Percentiles rank a stretch among this genome's conserved stretches.
Evolutionary conservation across 2,113 vertebrate genomes (phyloP).

Genomic region (Petrocephalus zakoni): DNA sequence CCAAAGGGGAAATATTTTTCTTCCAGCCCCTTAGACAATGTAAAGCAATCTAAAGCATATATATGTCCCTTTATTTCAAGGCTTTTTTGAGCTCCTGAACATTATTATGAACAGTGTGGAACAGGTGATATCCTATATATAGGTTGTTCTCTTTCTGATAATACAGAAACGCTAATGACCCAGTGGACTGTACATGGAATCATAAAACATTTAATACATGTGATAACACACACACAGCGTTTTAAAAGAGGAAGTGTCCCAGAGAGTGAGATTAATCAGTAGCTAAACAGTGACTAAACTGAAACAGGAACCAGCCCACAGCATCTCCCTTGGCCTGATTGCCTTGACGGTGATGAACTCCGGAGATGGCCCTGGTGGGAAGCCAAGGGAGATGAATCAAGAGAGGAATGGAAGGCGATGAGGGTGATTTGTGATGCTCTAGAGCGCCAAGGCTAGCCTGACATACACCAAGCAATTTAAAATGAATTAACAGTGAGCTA

Average conservation of each 20-base stretch:
- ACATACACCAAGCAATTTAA: no score
- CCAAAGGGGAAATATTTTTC: neutral
- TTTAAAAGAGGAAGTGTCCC: neutral
- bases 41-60: neutral
- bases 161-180: neutral
- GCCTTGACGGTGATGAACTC: neutral
- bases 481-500: neutral
- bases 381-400: neutral
- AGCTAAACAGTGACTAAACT: neutral
- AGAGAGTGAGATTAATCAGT: neutral
- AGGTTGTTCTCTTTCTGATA: neutral
- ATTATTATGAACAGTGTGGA: neutral
- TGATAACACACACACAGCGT: neutral
- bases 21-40: neutral
- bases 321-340: neutral
- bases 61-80: neutral
- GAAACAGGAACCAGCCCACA: neutral
- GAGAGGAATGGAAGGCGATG: neutral
- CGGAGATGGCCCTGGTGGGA: neutral
- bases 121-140: neutral
- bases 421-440: neutral
- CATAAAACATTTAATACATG: neutral
- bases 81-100: neutral
- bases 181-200: neutral
- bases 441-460: neutral